These are phyloP conservation scores for Prosopocoilus inquinatus DNA, from an alignment of 2,888 invertebrate genomes.

Conservation along the genomic window DNA sequence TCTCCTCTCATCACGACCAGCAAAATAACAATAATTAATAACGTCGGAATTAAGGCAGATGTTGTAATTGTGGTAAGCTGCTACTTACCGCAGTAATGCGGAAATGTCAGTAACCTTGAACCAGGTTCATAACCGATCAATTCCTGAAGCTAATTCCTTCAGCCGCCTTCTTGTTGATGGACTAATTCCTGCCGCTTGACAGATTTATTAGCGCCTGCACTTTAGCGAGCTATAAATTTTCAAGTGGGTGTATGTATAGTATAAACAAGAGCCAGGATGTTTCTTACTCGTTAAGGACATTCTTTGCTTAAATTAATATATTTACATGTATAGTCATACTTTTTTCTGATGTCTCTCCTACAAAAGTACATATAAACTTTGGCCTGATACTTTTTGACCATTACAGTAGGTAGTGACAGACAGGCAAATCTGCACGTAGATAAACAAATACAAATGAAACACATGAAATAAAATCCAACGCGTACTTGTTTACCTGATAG, in stretches of 20 bases:
- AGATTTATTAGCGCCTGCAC: not conserved
- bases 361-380: too few relatives aligned
- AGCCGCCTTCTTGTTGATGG: not conserved
- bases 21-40: not conserved
- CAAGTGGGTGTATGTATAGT: not conserved
- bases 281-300: too few relatives aligned
- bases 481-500: too few relatives aligned
- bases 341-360: too few relatives aligned
- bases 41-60: not conserved
- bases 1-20: not conserved
- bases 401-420: too few relatives aligned
- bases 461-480: too few relatives aligned
- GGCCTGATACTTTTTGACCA: too few relatives aligned
- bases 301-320: too few relatives aligned
- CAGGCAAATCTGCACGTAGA: too few relatives aligned
- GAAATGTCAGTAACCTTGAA: slow-evolving; percentile 1
- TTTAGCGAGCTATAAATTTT: not conserved
- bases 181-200: slow-evolving; percentile 2
- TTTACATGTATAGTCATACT: too few relatives aligned
- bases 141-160: not conserved
- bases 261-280: not conserved
- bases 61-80: not conserved
- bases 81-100: not conserved
- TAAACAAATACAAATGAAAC: too few relatives aligned
- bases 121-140: slow-evolving; percentile 1